These are phyloP conservation scores for Leucophenga maculata DNA, from an alignment of 2,888 invertebrate genomes.

Conservation along the genomic window DNA sequence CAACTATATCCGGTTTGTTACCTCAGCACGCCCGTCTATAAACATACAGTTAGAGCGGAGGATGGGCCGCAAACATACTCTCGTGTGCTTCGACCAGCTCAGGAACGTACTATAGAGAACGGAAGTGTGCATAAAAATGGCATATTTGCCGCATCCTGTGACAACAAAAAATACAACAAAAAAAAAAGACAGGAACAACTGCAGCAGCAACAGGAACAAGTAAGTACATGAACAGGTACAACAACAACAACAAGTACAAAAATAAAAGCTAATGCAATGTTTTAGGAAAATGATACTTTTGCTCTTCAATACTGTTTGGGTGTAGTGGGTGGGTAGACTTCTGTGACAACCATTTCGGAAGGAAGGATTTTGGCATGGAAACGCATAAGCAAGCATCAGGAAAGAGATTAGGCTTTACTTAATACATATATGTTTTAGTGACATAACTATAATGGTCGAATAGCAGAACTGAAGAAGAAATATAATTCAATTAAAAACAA, in stretches of 20 bases:
- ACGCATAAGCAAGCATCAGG: no score
- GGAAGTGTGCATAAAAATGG: slow-evolving; percentile 61
- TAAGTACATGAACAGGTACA: no score
- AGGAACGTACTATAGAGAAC: slow-evolving; percentile 31
- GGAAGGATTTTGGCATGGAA: no score
- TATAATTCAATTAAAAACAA: no score
- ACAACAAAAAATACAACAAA: slow-evolving; percentile 48
- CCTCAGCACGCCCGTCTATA: slow-evolving; percentile 41
- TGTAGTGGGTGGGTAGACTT: no score
- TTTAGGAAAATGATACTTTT: neutral
- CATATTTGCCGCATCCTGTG: slow-evolving; percentile 66
- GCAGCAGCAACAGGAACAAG: no score
- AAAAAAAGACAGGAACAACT: neutral
- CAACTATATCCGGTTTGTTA: slow-evolving; percentile 61
- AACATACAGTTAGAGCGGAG: slow-evolving; percentile 34
- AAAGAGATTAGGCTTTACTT: no score
- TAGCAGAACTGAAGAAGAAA: no score
- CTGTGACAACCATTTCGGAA: no score
- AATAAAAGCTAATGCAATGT: slow-evolving; percentile 6
- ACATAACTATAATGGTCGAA: no score
- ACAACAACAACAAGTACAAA: neutral
- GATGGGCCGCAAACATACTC: neutral
- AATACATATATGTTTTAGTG: no score
- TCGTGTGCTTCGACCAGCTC: neutral
- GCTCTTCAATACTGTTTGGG: no score